Conservation (phyloP, 1,140 invertebrate species). For the Zaprionus capensis region DNA sequence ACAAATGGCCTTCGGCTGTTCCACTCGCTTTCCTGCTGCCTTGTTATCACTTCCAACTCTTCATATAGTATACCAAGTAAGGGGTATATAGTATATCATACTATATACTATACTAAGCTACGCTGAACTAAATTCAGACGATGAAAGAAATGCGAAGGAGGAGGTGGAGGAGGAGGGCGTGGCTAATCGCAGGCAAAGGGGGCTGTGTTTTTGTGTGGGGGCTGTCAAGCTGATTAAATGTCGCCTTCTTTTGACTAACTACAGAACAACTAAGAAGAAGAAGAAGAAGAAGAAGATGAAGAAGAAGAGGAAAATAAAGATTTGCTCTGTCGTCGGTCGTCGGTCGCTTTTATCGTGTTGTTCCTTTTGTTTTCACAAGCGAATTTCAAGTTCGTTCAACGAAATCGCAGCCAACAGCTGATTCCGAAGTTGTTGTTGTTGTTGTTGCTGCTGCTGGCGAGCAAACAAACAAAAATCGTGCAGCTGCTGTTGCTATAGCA, state of each 20-base stretch:
- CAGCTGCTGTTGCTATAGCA: conserved; percentile 24
- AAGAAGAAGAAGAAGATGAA: conserved; percentile 12
- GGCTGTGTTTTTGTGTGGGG: neutral
- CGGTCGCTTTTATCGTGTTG: conserved; percentile 51
- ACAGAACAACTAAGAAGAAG: neutral
- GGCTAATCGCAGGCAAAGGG: neutral
- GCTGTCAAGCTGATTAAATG: conserved; percentile 32
- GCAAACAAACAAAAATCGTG: conserved; percentile 35
- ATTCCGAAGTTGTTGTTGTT: conserved; percentile 31
- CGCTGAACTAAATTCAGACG: conserved; percentile 36
- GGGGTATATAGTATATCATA: conserved; percentile 17
- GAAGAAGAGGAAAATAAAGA: conserved; percentile 34
- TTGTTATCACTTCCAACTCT: conserved; percentile 27
- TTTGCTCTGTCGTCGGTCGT: conserved; percentile 20
- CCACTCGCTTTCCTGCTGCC: conserved; percentile 31
- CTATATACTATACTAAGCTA: conserved; percentile 16
- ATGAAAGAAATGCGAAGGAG: conserved; percentile 17
- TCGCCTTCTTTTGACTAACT: conserved; percentile 36
- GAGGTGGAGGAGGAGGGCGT: neutral
- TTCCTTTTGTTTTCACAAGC: conserved; percentile 37
- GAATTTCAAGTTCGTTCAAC: conserved; percentile 71
- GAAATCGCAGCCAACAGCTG: conserved; percentile 66
- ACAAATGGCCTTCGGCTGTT: conserved; percentile 39
- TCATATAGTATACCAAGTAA: neutral
- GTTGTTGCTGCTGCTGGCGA: conserved; percentile 19